A percentile compares a stretch with the other conserved stretches of the same genome.
These are phyloP conservation scores for Notarius quadriscutis DNA, from an alignment of 2,113 vertebrate genomes.

Conservation along the genomic window DNA sequence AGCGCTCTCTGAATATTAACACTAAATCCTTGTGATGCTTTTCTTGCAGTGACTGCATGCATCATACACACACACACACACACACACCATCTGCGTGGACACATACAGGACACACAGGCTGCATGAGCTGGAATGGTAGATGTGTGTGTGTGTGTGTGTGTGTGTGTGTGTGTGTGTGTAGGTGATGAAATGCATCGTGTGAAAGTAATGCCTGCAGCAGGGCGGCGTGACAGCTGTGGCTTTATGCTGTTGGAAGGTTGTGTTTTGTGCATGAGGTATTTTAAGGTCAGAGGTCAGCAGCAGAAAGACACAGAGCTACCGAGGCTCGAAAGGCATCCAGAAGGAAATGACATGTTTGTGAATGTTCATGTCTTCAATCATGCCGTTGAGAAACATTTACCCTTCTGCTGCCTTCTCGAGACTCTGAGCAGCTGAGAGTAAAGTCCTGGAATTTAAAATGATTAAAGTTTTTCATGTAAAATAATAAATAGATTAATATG, in stretches of 20 bases:
- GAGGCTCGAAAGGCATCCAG: background rate
- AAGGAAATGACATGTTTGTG: constrained; percentile 13
- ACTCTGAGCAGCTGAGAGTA: background rate
- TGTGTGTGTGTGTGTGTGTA: constrained; percentile 31
- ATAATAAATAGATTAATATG: background rate
- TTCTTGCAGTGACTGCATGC: constrained; percentile 10
- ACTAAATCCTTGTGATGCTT: background rate
- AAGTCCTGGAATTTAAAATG: background rate
- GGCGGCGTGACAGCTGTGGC: constrained; percentile 6
- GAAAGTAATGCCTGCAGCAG: background rate
- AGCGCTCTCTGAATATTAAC: background rate
- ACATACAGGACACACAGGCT: background rate
- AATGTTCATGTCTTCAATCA: background rate
- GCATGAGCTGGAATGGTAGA: background rate
- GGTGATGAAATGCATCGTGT: constrained; percentile 6
- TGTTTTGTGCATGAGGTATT: background rate
- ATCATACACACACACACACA: background rate
- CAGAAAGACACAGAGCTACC: background rate
- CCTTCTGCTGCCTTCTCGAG: background rate
- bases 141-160: constrained; percentile 12
- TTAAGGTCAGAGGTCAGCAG: constrained; percentile 33
- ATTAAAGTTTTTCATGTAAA: background rate
- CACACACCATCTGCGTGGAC: background rate
- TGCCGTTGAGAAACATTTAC: constrained; percentile 1
- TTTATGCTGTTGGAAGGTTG: background rate